These are phyloP conservation scores for Mechanitis mazaeus DNA, from an alignment of 2,888 invertebrate species.

Conservation along the genomic window DNA sequence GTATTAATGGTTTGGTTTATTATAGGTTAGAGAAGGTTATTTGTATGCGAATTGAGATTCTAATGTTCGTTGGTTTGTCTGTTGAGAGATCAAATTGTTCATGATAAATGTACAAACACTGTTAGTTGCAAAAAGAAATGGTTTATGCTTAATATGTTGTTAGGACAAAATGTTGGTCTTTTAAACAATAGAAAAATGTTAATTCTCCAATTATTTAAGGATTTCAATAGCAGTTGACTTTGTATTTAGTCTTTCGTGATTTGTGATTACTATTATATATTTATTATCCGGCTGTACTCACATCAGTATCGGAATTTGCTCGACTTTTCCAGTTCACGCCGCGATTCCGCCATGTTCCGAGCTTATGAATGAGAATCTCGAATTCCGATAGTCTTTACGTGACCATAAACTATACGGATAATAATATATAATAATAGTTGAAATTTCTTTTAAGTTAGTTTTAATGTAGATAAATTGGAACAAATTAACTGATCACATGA, in stretches of 20 bases:
- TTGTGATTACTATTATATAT: too few relatives aligned
- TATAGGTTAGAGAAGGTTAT: constrained; percentile 38
- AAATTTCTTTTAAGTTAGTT: too few relatives aligned
- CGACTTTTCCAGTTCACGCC: too few relatives aligned
- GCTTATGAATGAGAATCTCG: too few relatives aligned
- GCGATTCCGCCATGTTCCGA: too few relatives aligned
- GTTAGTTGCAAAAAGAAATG: constrained; percentile 47
- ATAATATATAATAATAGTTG: too few relatives aligned
- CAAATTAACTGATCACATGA: too few relatives aligned
- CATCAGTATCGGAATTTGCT: too few relatives aligned
- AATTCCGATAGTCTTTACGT: too few relatives aligned
- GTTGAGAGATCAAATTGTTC: constrained; percentile 36
- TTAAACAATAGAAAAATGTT: constrained; percentile 37
- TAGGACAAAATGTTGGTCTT: constrained; percentile 46
- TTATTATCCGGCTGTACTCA: too few relatives aligned
- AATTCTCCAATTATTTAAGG: constrained; percentile 6
- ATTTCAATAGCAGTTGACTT: not conserved
- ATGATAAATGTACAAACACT: constrained; percentile 51
- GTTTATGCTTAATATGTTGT: constrained; percentile 53
- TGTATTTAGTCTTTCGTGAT: not conserved
- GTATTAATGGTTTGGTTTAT: constrained; percentile 53
- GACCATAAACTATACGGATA: too few relatives aligned
- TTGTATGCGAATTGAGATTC: constrained; percentile 31
- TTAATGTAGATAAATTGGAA: too few relatives aligned
- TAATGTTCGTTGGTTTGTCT: constrained; percentile 35